Percentiles rank a stretch among this genome's conserved stretches.
phyloP scores from a whole-genome alignment of 2,113 vertebrate species.

The Anolis carolinensis region DNA sequence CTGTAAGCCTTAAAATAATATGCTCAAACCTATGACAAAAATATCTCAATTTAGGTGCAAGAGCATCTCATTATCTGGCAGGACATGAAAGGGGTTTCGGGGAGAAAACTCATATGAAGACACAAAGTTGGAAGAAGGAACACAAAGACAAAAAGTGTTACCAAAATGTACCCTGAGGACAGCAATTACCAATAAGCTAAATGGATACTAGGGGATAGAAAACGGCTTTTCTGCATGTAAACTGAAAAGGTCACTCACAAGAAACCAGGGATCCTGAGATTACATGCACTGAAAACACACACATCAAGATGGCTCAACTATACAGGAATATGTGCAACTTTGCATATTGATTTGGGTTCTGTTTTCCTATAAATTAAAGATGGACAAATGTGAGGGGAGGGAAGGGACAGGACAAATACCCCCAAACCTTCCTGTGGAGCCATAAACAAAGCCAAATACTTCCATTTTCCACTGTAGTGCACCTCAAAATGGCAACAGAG shows the following conservation, averaged over 20 bases:
- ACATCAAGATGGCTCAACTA: neutral
- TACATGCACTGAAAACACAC: neutral
- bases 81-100: neutral
- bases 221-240: neutral
- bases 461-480: too few relatives aligned
- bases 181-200: neutral
- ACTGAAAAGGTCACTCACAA: neutral
- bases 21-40: neutral
- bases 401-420: too few relatives aligned
- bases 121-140: neutral
- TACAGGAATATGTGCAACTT: neutral
- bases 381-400: too few relatives aligned
- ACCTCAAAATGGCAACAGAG: too few relatives aligned
- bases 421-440: too few relatives aligned
- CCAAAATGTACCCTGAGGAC: neutral
- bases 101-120: neutral
- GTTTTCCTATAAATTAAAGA: neutral
- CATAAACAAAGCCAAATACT: neutral
- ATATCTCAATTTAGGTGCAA: neutral
- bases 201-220: neutral
- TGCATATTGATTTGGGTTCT: neutral
- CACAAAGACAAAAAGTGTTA: neutral
- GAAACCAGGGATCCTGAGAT: neutral
- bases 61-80: neutral
- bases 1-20: neutral